These are phyloP conservation scores for Indicator maculatus DNA, from an alignment of 2,113 vertebrate genomes.

Conservation along the genomic window DNA sequence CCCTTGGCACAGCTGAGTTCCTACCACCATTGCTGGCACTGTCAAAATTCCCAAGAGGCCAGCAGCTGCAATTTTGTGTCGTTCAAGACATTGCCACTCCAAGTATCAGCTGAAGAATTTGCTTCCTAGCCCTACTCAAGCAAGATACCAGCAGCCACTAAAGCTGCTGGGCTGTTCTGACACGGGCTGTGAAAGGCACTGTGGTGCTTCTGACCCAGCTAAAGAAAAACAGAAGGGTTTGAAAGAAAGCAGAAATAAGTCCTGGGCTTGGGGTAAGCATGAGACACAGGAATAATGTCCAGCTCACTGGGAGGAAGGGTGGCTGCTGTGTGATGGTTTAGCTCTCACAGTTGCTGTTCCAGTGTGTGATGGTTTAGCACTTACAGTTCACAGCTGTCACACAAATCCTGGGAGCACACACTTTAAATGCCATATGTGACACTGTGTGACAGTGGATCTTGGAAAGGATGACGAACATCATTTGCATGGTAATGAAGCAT, in stretches of 20 bases:
- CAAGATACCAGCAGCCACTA: not conserved
- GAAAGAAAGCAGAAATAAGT: not conserved
- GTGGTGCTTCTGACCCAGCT: not conserved
- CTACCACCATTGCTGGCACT: not conserved
- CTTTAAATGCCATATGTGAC: not conserved
- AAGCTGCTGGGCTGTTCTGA: not conserved
- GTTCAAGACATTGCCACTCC: not conserved
- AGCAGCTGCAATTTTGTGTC: not conserved
- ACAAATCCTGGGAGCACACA: not conserved
- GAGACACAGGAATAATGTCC: not conserved
- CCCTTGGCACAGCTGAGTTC: not conserved
- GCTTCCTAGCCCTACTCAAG: not conserved
- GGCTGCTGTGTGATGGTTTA: not conserved
- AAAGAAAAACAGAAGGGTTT: not conserved
- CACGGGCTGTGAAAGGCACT: not conserved
- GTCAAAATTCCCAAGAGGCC: not conserved
- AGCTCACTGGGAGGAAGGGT: not conserved
- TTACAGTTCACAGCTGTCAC: not conserved
- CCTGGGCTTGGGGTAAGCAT: not conserved
- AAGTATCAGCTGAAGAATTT: not conserved
- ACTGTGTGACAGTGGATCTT: not conserved
- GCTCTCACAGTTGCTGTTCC: no score
- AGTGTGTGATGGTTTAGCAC: not conserved
- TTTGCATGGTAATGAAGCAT: slow-evolving; percentile 50
- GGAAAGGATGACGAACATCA: not conserved